phyloP scores from a whole-genome alignment of 2,797 vertebrate species.

The Acanthornis magna region DNA sequence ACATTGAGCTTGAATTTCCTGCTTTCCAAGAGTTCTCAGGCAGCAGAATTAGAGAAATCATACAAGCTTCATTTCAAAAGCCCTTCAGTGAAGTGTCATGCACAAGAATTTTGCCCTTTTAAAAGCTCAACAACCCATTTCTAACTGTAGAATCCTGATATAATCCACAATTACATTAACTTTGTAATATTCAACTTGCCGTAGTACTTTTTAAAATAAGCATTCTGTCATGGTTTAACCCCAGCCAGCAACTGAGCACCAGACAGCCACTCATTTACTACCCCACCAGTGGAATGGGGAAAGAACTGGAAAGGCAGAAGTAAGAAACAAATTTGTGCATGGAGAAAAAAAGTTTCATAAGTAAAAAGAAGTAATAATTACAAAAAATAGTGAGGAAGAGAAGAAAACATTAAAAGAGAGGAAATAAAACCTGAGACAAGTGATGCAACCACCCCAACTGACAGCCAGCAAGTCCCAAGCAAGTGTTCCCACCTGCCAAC shows the following conservation, averaged over 20 bases:
- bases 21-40: background rate
- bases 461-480: background rate
- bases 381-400: background rate
- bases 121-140: background rate
- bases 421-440: background rate
- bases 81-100: background rate
- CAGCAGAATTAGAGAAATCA: background rate
- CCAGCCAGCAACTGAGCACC: background rate
- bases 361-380: background rate
- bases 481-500: background rate
- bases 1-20: background rate
- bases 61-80: background rate
- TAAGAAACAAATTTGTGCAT: background rate
- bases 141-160: background rate
- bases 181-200: background rate
- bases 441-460: accelerated
- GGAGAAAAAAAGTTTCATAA: background rate
- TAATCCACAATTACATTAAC: background rate
- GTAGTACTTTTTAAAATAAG: background rate
- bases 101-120: background rate
- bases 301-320: background rate
- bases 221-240: background rate
- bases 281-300: background rate
- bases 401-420: background rate
- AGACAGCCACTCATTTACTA: background rate